Evolutionary conservation across 1,140 invertebrate genomes (phyloP).

Genomic region (Heterodera carotae): DNA sequence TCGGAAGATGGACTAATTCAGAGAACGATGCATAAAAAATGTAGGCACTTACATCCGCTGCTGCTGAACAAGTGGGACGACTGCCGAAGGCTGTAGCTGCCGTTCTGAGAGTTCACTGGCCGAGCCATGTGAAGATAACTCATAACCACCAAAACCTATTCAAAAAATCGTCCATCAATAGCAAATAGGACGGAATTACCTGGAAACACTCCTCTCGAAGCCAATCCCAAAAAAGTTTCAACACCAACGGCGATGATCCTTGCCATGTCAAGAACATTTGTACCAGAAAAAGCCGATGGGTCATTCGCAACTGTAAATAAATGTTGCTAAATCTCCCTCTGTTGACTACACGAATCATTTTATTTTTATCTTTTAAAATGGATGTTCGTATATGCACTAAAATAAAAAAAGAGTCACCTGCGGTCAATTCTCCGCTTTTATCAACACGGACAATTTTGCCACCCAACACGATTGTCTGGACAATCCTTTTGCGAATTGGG

Average conservation of each 20-base stretch:
- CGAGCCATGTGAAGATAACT: neutral
- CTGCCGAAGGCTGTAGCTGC: constrained; percentile 13
- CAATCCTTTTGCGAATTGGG: constrained; percentile 29
- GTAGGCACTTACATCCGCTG: neutral
- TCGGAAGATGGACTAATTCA: neutral
- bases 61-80: neutral
- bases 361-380: too few relatives aligned
- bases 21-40: neutral
- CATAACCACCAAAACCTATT: constrained; percentile 41
- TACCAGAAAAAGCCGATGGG: neutral
- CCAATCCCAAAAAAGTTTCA: constrained; percentile 41
- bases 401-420: too few relatives aligned
- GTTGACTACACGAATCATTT: too few relatives aligned
- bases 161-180: constrained; percentile 6
- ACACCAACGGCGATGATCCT: constrained; percentile 32
- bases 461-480: constrained; percentile 31
- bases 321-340: too few relatives aligned
- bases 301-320: constrained; percentile 16
- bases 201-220: constrained; percentile 33
- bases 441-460: constrained; percentile 27
- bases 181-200: constrained; percentile 18
- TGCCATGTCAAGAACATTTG: constrained; percentile 16
- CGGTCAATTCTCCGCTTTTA: too few relatives aligned
- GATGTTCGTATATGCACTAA: too few relatives aligned
- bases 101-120: neutral